Evolutionary conservation across 2,888 invertebrate species (phyloP).

Genomic region (Gerris lacustris): DNA sequence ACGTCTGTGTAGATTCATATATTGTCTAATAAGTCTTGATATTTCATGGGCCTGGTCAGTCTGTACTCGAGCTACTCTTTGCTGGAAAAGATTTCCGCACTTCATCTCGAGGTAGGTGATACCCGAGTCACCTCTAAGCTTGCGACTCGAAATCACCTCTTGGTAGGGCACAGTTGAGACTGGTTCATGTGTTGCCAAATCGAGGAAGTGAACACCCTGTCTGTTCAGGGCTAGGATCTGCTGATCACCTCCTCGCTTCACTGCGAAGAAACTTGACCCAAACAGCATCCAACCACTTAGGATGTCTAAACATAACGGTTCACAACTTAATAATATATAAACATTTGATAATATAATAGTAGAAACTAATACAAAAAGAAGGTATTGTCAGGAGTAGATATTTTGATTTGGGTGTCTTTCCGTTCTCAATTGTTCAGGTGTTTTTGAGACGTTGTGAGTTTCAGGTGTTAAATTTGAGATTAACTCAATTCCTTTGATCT

Average conservation of each 20-base stretch:
- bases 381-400: no score
- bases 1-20: constrained; percentile 79
- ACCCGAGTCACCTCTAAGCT: constrained; percentile 80
- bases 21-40: constrained; percentile 87
- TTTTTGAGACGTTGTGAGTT: no score
- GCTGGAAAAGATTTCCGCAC: constrained; percentile 90
- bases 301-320: constrained; percentile 49
- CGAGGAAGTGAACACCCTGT: constrained; percentile 85
- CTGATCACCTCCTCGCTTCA: constrained; percentile 75
- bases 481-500: no score
- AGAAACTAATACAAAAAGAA: no score
- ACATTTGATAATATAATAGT: no score
- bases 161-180: constrained; percentile 86
- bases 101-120: constrained; percentile 91
- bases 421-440: no score
- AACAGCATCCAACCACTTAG: constrained; percentile 90
- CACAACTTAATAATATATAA: neutral
- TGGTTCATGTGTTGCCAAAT: constrained; percentile 78
- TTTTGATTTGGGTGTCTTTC: no score
- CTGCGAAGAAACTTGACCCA: constrained; percentile 95
- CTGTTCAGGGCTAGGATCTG: constrained; percentile 88
- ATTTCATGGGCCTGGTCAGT: constrained; percentile 97
- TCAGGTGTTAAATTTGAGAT: no score
- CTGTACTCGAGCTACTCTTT: constrained; percentile 85
- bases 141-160: constrained; percentile 90